phyloP scores from a whole-genome alignment of 92 coral and sea anemone genomes.

The Metridium senile region DNA sequence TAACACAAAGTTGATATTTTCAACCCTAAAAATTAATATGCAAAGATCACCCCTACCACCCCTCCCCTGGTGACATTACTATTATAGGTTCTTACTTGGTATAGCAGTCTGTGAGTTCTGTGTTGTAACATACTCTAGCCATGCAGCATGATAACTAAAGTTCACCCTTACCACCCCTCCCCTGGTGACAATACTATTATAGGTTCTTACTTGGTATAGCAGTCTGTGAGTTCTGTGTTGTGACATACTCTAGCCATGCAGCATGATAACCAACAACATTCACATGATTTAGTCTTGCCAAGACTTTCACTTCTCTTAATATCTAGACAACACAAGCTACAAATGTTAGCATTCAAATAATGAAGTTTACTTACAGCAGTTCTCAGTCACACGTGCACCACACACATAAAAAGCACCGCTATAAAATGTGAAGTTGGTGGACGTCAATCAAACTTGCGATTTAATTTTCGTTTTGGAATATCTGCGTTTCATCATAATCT shows the following conservation, averaged over 20 bases:
- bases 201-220: slow-evolving; percentile 71
- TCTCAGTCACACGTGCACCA: no score
- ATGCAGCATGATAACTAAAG: slow-evolving; percentile 98
- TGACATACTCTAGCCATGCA: slow-evolving; percentile 96
- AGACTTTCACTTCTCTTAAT: slow-evolving; percentile 95
- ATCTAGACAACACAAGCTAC: slow-evolving; percentile 59
- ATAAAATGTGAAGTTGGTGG: no score
- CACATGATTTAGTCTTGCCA: slow-evolving; percentile 83
- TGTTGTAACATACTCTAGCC: slow-evolving; percentile 92
- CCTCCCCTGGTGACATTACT: background rate
- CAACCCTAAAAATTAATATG: no score
- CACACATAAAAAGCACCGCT: no score
- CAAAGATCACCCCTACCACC: no score
- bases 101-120: slow-evolving; percentile 64
- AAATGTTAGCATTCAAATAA: slow-evolving; percentile 1
- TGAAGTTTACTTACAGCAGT: no score
- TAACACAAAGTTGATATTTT: no score
- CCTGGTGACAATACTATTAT: background rate
- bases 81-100: slow-evolving; percentile 55
- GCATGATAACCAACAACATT: slow-evolving; percentile 98
- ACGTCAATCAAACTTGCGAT: no score
- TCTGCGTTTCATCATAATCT: no score
- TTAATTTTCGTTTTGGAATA: no score
- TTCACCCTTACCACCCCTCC: no score
- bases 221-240: slow-evolving; percentile 60